Conservation (phyloP, 1,140 invertebrate species). For the Drosophila ambigua region DNA sequence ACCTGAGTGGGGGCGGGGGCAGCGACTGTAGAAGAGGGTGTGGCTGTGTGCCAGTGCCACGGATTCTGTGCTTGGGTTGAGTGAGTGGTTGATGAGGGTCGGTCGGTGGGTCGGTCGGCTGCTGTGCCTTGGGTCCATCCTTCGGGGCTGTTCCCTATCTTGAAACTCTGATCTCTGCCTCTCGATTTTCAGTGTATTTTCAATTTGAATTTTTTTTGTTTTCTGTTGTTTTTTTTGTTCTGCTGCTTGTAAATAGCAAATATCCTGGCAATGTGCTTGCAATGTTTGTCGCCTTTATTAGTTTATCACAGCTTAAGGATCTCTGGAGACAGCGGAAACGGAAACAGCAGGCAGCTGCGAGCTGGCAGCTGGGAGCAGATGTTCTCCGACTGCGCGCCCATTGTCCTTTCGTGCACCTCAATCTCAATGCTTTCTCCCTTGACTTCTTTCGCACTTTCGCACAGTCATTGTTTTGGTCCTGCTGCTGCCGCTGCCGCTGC, state of each 20-base stretch:
- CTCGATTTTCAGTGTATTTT: slow-evolving; percentile 65
- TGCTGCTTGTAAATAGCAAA: slow-evolving; percentile 73
- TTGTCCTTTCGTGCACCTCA: slow-evolving; percentile 26
- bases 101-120: background rate
- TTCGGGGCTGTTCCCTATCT: slow-evolving; percentile 38
- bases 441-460: slow-evolving; percentile 49
- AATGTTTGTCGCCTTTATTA: slow-evolving; percentile 77
- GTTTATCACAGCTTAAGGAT: slow-evolving; percentile 74
- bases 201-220: slow-evolving; percentile 72
- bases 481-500: background rate
- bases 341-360: slow-evolving; percentile 46
- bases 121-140: slow-evolving; percentile 3
- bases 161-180: slow-evolving; percentile 45
- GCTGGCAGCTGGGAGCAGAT: slow-evolving; percentile 25
- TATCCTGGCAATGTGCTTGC: slow-evolving; percentile 60
- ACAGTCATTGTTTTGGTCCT: slow-evolving; percentile 61
- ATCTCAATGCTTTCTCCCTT: slow-evolving; percentile 26
- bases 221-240: slow-evolving; percentile 6
- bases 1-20: slow-evolving; percentile 49
- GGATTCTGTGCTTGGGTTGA: slow-evolving; percentile 11
- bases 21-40: background rate
- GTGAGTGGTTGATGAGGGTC: slow-evolving; percentile 65
- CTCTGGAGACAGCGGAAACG: slow-evolving; percentile 41
- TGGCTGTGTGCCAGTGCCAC: no score
- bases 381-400: slow-evolving; percentile 23